Evolutionary conservation across 2,888 invertebrate genomes (phyloP).

Genomic region (Stratiomys singularior): DNA sequence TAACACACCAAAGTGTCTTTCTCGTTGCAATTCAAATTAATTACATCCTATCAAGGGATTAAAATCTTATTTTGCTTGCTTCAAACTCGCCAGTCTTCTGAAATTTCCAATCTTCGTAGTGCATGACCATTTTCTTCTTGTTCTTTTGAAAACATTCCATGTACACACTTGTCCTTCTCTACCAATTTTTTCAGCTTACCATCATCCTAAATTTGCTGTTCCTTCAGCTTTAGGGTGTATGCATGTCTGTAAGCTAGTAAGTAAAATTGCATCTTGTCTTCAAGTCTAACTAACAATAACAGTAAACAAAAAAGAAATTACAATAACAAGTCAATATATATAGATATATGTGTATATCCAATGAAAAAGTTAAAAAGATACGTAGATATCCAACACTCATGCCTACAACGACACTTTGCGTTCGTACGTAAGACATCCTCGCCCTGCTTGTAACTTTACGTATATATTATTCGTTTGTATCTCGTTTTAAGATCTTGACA

Average conservation of each 20-base stretch:
- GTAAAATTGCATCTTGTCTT: conserved; percentile 23
- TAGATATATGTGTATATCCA: too few relatives aligned
- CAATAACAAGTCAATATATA: too few relatives aligned
- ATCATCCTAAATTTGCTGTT: not conserved
- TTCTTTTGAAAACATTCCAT: not conserved
- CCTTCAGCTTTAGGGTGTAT: not conserved
- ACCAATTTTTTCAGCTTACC: not conserved
- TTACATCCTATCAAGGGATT: not conserved
- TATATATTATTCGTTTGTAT: conserved; percentile 26
- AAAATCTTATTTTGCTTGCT: not conserved
- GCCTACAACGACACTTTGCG: too few relatives aligned
- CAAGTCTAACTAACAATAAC: not conserved
- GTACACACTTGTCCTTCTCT: not conserved
- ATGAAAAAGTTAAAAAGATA: too few relatives aligned
- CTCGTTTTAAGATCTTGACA: conserved; percentile 44
- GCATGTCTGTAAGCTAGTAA: not conserved
- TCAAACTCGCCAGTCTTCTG: not conserved
- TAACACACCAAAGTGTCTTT: not conserved
- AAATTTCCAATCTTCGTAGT: not conserved
- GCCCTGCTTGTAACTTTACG: not conserved
- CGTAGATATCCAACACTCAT: too few relatives aligned
- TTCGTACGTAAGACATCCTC: not conserved
- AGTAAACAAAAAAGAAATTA: too few relatives aligned
- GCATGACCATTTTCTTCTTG: not conserved
- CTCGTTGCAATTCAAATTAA: not conserved